These are phyloP conservation scores for Vulpes vulpes DNA, from an alignment of 2,113 vertebrate species.

Conservation along the genomic window DNA sequence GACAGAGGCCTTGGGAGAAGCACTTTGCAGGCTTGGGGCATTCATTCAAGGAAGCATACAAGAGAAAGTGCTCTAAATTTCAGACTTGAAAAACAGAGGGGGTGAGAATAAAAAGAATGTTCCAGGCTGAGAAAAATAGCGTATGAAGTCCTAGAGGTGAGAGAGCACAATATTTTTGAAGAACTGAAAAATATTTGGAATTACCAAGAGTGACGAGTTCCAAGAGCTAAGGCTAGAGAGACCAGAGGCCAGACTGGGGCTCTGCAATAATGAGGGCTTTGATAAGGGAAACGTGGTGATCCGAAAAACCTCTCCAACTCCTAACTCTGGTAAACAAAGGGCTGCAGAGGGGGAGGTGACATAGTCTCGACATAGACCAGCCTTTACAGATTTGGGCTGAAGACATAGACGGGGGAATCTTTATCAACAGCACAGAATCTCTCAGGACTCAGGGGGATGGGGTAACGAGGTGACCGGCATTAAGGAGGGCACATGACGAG, in stretches of 20 bases:
- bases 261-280: not conserved
- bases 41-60: not conserved
- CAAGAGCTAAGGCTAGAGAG: not conserved
- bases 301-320: not conserved
- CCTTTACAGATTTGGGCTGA: too few species aligned
- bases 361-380: too few species aligned
- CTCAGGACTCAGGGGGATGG: too few species aligned
- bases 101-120: not conserved
- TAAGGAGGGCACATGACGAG: too few species aligned
- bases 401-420: too few species aligned
- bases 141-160: not conserved
- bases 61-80: not conserved
- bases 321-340: too few species aligned
- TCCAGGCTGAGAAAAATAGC: not conserved
- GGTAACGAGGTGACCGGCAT: too few species aligned
- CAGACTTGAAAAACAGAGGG: not conserved
- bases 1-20: not conserved
- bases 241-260: rapidly evolving
- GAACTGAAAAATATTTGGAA: not conserved
- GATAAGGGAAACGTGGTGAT: not conserved
- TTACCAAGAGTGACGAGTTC: not conserved
- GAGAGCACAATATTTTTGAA: not conserved
- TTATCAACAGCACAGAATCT: too few species aligned
- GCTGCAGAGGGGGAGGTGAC: too few species aligned
- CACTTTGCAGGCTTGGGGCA: not conserved